Evolutionary conservation across 1,140 invertebrate species (phyloP), one percentile per base, ranked within the genome.

Genomic region (Drosophila bipectinata): DNA sequence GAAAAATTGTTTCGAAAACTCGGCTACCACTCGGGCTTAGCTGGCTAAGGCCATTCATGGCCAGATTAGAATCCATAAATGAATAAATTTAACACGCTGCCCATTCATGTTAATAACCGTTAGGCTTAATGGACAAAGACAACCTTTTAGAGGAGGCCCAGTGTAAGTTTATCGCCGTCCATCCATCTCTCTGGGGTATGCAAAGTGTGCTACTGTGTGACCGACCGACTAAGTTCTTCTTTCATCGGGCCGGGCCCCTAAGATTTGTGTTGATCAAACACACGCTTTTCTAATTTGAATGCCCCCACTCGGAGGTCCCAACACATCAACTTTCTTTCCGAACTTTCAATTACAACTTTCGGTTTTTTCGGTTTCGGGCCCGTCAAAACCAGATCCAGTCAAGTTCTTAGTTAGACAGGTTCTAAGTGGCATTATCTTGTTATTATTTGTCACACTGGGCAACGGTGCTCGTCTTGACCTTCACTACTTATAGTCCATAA

Each of bases 331-430:
- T 85, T 85, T 85, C 81, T 87, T 75, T 76, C n/a, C 28, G 39
- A 59, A 85, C 82, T 85, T 85, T 85, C 82, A 85, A 87, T 87
- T 74, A 87, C 69, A 67, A 85, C 81, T 85, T 85, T 85, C 81
- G 48, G 78, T 87, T 85, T 85, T 10, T 34, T 53, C 39, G 39
- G 39, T 15, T 18, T 44, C 41, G 30, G 49, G 51, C 63, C 49
- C 44, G 44, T 30, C 30, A 64, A 66, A 67, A 58, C 56, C 56
- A 77, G 69, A 44, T 49, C 52, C 61, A 15, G 30, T 10, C 1
- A 15, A 14, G 44, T 58, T 57, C 41, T 57, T 37, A 2, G 21
- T 45, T 26, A 21, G 37, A 14, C 72, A 56, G 30, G 82, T 85
- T 87, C 81, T 87, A 60, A 12, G 57, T 44, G 53, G 48, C 56